These are phyloP conservation scores for Cheilinus undulatus DNA, from an alignment of 2,113 vertebrate species.

Conservation along the genomic window DNA sequence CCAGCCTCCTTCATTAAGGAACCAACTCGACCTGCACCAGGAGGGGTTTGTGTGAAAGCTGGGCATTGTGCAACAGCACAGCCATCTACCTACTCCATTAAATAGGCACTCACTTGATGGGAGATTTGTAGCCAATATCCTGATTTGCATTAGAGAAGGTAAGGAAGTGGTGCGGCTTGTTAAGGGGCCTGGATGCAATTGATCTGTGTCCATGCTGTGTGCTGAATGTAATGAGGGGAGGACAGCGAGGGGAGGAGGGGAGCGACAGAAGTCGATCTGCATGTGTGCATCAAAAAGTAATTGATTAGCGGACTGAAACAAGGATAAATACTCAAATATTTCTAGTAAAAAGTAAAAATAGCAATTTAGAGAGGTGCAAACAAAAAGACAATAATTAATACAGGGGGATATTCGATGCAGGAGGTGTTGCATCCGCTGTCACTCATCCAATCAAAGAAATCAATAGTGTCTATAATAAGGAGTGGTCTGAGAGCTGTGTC, in stretches of 20 bases:
- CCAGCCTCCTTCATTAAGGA: slow-evolving; percentile 46
- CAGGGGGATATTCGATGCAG: no score
- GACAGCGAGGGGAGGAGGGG: slow-evolving; percentile 9
- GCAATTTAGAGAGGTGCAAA: neutral
- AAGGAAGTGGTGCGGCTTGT: slow-evolving; percentile 78
- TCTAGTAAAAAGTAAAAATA: no score
- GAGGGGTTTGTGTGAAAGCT: slow-evolving; percentile 37
- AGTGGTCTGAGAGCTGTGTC: slow-evolving; percentile 57
- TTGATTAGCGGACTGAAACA: slow-evolving; percentile 17
- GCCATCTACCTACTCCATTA: slow-evolving; percentile 74
- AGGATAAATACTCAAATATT: neutral
- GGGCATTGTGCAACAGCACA: slow-evolving; percentile 31
- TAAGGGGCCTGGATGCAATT: slow-evolving; percentile 72
- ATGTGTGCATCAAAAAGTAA: slow-evolving; percentile 24
- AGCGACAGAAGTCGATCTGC: slow-evolving; percentile 42
- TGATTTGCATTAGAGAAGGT: slow-evolving; percentile 81
- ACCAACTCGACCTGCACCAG: slow-evolving; percentile 43
- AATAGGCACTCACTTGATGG: slow-evolving; percentile 77
- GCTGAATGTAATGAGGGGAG: slow-evolving; percentile 75
- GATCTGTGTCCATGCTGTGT: slow-evolving; percentile 71
- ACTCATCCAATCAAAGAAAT: slow-evolving; percentile 71
- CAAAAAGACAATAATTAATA: no score
- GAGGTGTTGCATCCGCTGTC: slow-evolving; percentile 51
- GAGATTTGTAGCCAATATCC: slow-evolving; percentile 81
- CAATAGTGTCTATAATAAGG: slow-evolving; percentile 71